A percentile compares a stretch with the other conserved stretches of the same genome.
phyloP scores from a whole-genome alignment of 2,113 vertebrate species.

The Desmodus rotundus region DNA sequence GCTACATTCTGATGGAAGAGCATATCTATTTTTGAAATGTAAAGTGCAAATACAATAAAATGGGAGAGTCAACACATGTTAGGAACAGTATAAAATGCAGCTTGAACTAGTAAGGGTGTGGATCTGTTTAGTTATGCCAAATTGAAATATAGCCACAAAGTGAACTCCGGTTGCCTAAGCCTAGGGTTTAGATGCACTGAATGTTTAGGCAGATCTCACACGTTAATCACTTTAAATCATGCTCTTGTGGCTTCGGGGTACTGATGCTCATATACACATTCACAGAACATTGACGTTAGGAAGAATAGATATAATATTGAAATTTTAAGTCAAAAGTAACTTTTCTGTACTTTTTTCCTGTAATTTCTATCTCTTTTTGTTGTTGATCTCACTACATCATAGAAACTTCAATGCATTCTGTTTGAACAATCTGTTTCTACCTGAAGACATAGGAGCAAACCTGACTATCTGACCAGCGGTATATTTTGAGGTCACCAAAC shows the following conservation, averaged over 20 bases:
- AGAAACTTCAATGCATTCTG: neutral
- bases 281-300: neutral
- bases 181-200: neutral
- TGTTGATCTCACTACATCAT: neutral
- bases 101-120: constrained; percentile 39
- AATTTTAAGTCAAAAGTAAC: neutral
- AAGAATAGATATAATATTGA: neutral
- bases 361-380: neutral
- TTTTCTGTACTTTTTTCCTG: neutral
- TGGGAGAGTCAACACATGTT: neutral
- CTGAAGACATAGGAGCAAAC: constrained; percentile 7
- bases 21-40: neutral
- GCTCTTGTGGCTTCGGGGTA: neutral
- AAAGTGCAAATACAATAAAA: constrained; percentile 33
- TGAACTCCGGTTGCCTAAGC: constrained; percentile 3
- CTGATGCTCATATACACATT: neutral
- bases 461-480: neutral
- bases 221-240: constrained; percentile 25
- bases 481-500: neutral
- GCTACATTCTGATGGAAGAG: neutral
- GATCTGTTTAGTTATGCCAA: constrained; percentile 28
- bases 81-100: constrained; percentile 4
- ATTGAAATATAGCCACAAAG: neutral
- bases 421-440: neutral
- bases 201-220: constrained; percentile 17